Evolutionary conservation across 2,888 invertebrate species (phyloP).

Genomic region (Branchipolynoe longqiensis): DNA sequence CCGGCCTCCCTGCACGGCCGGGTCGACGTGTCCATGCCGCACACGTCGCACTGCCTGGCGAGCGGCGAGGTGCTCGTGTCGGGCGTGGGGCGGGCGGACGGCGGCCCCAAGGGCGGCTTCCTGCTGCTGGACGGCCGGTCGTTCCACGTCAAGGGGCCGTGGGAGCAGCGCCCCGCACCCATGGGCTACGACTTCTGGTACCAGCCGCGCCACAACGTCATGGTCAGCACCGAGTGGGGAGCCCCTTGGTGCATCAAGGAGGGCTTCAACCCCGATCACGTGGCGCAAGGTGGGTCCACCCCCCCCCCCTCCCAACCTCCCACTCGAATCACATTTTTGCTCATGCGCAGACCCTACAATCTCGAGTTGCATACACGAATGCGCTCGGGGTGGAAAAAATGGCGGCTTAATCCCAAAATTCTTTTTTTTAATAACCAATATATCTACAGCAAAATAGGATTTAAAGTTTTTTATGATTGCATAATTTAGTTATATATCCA

Average conservation of each 20-base stretch:
- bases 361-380: no score
- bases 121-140: conserved; percentile 91
- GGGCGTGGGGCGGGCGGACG: conserved; percentile 93
- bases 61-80: conserved; percentile 97
- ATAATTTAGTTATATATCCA: no score
- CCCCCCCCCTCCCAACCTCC: no score
- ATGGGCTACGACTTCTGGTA: conserved; percentile 98
- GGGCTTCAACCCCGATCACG: conserved; percentile 84
- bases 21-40: conserved; percentile 90
- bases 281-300: conserved; percentile 82
- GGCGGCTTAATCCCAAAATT: no score
- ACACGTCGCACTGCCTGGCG: conserved; percentile 96
- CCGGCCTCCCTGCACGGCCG: conserved; percentile 88
- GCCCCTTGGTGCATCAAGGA: conserved; percentile 90
- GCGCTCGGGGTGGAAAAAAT: no score
- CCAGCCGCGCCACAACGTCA: conserved; percentile 94
- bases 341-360: no score
- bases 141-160: conserved; percentile 86
- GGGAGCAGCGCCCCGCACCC: conserved; percentile 77
- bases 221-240: conserved; percentile 96
- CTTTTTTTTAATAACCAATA: no score
- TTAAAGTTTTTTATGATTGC: no score
- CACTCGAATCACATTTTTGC: no score
- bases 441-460: no score
- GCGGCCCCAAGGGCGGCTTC: conserved; percentile 91